Conservation (phyloP, 1,140 invertebrate species). For the Tetramorium alpestre region DNA sequence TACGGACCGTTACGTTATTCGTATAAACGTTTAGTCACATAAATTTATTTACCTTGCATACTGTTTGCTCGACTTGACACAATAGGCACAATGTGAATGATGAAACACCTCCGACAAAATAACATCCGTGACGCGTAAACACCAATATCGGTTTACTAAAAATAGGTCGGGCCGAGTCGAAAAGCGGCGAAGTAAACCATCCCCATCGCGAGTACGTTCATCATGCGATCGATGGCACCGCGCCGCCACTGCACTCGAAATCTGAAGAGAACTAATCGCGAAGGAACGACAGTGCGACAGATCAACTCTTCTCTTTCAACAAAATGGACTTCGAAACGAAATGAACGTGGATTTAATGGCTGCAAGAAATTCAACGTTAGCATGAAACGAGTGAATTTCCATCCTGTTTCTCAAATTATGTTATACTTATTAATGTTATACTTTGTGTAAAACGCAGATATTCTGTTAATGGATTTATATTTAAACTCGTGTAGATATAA, state of each 20-base stretch:
- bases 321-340: not conserved
- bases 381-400: not conserved
- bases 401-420: not conserved
- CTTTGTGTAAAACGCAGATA: not conserved
- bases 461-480: constrained; percentile 21
- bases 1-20: not conserved
- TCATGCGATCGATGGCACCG: constrained; percentile 37
- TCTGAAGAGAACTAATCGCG: constrained; percentile 24
- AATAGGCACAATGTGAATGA: constrained; percentile 39
- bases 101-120: constrained; percentile 29
- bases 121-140: constrained; percentile 51
- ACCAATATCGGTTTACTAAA: constrained; percentile 52
- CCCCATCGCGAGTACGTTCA: constrained; percentile 28
- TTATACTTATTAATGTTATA: constrained; percentile 8
- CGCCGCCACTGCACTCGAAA: constrained; percentile 17
- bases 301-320: not conserved
- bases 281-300: constrained; percentile 23
- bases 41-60: constrained; percentile 37
- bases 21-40: constrained; percentile 24
- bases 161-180: constrained; percentile 41
- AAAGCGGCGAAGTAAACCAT: constrained; percentile 32
- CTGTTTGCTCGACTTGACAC: constrained; percentile 37
- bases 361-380: not conserved
- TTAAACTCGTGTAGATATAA: constrained; percentile 5
- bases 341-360: not conserved